Base-by-base conservation (phyloP, 30 jellyfish, hydroid and myxozoan species). In the Pseudorhiza aurosa region DNA sequence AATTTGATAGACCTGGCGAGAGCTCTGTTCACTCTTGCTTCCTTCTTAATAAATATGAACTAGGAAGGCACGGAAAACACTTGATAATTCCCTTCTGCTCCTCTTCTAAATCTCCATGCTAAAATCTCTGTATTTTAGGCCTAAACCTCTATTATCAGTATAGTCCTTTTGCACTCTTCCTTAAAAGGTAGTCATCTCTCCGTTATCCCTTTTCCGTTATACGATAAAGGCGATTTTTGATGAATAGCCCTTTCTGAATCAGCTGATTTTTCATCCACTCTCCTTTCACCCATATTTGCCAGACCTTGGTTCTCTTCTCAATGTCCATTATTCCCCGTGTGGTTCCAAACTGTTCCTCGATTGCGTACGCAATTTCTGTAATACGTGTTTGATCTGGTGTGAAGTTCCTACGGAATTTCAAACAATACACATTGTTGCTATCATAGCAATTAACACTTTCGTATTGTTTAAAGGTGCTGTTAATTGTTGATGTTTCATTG, bases 211-310 rank as follows among this genome's bases (percentile, higher is more conserved):
- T n/a, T n/a, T n/a, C n/a, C n/a, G n/a, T n/a, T n/a, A n/a, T n/a
- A 36, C 32, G 71, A 15, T 70, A 37, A 14, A 70, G 30, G 15
- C 40, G 83, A 27, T 45, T 45, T 28, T 58, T 58, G 4, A 47
- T 32, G 15, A 70, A 57, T 55, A 70, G 49, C 14, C 83, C 83
- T 22, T 46, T 24, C 31, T 44, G 30, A 24, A 47, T 2, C 57
- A 70, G 26, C 43, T 46, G 50, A 7, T 70, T 35, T 26, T 55
- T 70, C 26, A 55, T 46, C 36, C 58, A 19, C n/a, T 70, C 69
- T 17, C 83, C 83, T 39, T 47, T 49, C 71, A 70, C 65, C 83
- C 83, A 70, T n/a, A 70, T 45, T 24, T 4, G 27, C 83, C 83
- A 70, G 37, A 24, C 68, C 10, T 57, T 58, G 25, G 8, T 26